These are phyloP conservation scores for Lymantria dispar DNA, from an alignment of 2,888 invertebrate species.

Conservation along the genomic window DNA sequence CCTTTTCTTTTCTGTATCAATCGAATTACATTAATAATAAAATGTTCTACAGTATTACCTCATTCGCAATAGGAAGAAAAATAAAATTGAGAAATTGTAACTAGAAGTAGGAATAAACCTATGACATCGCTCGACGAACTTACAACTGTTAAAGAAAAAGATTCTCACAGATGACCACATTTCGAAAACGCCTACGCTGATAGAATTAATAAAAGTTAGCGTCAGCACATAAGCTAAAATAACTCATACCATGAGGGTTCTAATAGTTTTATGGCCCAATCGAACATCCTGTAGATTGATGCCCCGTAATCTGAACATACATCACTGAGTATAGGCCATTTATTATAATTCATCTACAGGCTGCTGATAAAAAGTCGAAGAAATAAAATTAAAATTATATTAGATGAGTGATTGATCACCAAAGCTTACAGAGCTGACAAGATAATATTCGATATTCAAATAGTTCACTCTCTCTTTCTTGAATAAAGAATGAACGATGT, in stretches of 20 bases:
- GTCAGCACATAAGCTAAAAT: conserved; percentile 9
- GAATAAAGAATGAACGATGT: not conserved
- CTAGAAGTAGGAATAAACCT: too few relatives aligned
- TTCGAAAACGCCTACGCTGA: not conserved
- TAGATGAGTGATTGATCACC: conserved; percentile 28
- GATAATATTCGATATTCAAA: conserved; percentile 5
- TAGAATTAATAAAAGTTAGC: conserved; percentile 1
- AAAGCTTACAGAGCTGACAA: conserved; percentile 10
- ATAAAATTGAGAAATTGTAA: not conserved
- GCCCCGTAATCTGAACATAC: conserved; percentile 53
- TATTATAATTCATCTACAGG: conserved; percentile 55
- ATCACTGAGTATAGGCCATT: conserved; percentile 55
- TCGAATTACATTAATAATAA: too few relatives aligned
- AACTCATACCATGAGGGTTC: conserved; percentile 21
- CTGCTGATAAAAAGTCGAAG: conserved; percentile 22
- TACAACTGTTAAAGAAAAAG: not conserved
- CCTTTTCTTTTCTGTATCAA: too few relatives aligned
- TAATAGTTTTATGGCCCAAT: conserved; percentile 40
- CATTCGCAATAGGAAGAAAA: not conserved
- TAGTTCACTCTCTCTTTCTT: not conserved
- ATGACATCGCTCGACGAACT: too few relatives aligned
- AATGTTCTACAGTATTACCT: not conserved
- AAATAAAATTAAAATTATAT: conserved; percentile 24
- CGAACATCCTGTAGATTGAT: conserved; percentile 44
- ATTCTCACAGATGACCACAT: not conserved